Evolutionary conservation across 2,113 vertebrate genomes (phyloP).

Genomic region (Isichthys henryi): DNA sequence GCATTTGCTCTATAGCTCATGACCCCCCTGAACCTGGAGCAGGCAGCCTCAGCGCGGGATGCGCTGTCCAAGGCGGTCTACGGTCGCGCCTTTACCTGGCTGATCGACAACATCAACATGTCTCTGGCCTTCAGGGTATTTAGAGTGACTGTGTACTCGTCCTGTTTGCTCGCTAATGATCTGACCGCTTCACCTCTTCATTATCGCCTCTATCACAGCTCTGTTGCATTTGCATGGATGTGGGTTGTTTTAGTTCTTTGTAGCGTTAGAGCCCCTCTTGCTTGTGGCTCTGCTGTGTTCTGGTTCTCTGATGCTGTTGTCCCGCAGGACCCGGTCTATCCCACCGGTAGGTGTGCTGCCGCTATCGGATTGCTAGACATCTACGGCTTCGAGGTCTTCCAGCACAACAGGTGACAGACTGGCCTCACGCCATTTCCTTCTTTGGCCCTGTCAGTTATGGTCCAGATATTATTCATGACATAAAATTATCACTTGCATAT

Average conservation of each 20-base stretch:
- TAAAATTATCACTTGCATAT: not conserved
- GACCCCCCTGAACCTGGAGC: constrained; percentile 84
- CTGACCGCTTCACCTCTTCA: not conserved
- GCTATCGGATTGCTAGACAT: constrained; percentile 91
- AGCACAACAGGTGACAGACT: constrained; percentile 79
- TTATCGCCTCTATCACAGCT: not conserved
- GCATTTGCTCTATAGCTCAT: constrained; percentile 64
- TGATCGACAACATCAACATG: constrained; percentile 89
- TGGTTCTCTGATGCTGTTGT: not conserved
- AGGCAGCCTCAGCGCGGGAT: constrained; percentile 79
- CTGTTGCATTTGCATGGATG: not conserved
- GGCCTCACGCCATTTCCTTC: not conserved
- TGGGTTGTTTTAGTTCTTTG: not conserved
- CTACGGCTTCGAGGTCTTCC: constrained; percentile 96
- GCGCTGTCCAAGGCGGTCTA: constrained; percentile 87
- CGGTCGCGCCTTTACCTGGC: constrained; percentile 86
- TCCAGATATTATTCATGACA: not conserved
- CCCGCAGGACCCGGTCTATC: constrained; percentile 71
- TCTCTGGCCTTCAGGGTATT: constrained; percentile 83
- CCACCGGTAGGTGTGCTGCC: constrained; percentile 72
- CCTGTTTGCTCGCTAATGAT: not conserved
- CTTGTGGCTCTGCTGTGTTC: not conserved
- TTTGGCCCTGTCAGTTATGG: not conserved
- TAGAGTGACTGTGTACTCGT: not conserved
- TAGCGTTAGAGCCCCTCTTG: not conserved